Percentiles rank a stretch among this genome's conserved stretches.
Evolutionary conservation across 2,888 invertebrate genomes (phyloP).

Genomic region (Eristalis tenax): DNA sequence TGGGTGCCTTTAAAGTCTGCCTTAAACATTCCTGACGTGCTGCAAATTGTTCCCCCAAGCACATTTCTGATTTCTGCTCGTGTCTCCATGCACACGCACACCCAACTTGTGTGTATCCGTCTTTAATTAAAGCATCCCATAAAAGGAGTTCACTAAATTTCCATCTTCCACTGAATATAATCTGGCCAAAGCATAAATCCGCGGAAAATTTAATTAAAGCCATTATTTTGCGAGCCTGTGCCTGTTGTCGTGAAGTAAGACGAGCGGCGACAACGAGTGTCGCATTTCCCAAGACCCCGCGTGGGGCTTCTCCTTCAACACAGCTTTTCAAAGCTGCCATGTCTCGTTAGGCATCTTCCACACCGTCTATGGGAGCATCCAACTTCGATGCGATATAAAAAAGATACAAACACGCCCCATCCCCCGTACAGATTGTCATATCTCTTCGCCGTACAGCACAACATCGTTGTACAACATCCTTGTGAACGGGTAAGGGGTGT

Average conservation of each 20-base stretch:
- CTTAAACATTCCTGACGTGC: too few species aligned
- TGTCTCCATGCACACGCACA: neutral
- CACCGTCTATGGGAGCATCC: neutral
- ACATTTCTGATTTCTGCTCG: neutral
- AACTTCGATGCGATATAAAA: constrained; percentile 25
- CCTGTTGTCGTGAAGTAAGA: neutral
- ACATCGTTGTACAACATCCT: constrained; percentile 41
- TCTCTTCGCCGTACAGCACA: constrained; percentile 18
- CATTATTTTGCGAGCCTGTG: constrained; percentile 48
- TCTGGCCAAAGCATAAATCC: constrained; percentile 34
- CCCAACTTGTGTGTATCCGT: neutral
- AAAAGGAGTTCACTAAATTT: neutral
- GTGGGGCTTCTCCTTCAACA: neutral
- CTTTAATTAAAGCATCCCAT: neutral
- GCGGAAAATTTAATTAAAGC: constrained; percentile 54
- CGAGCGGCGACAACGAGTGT: constrained; percentile 19
- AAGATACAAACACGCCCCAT: constrained; percentile 9
- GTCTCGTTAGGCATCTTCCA: constrained; percentile 23
- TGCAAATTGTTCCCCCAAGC: too few species aligned
- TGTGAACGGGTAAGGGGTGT: neutral
- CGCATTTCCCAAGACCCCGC: constrained; percentile 26
- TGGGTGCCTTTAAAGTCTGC: too few species aligned
- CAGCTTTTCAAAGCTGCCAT: constrained; percentile 7
- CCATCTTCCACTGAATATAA: constrained; percentile 19
- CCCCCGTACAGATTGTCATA: neutral